Evolutionary conservation across 2,888 invertebrate genomes (phyloP), one percentile per base, ranked within the genome.

Genomic region (Lepas anatifera): DNA sequence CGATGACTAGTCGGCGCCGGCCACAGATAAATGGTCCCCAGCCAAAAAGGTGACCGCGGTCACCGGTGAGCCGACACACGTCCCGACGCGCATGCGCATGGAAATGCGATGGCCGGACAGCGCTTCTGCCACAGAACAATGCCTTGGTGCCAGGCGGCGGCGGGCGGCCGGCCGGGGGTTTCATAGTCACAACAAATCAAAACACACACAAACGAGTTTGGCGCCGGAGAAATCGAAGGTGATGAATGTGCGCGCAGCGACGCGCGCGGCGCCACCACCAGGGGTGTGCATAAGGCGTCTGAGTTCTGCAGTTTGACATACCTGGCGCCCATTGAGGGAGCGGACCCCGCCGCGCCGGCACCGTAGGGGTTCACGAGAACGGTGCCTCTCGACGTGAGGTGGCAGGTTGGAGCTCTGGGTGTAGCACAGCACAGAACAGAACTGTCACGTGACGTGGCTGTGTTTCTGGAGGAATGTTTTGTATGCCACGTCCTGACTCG

Each of bases 161-260:
- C 58, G 29, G 58, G 18, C 29, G 58, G 29, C 35, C 52, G 52
- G n/a, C 29, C n/a, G n/a, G n/a, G n/a, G n/a, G n/a, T n/a, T n/a
- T n/a, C n/a, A n/a, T 3, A 16, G n/a, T 22, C 58, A 35, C 32
- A 58, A 35, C 58, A 58, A 58, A 58, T 58, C 32, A 58, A 58
- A 58, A 58, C 58, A 58, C n/a, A n/a, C 32, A 6, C 58, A 58
- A 58, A 58, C 35, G 58, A 29, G 25, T 58, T 58, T 58, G 32
- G 32, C 35, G 16, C 32, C 32, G 35, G 58, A 35, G 58, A 58
- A 32, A 32, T 58, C 58, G 58, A 58, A 58, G 22, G 25, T 58
- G 58, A 58, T 58, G 58, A 35, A 58, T 58, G 58, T 10, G 22
- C 2, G 58, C 25, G 25, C 22, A 25, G 52, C 16, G 22, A 13